These are phyloP conservation scores for Chrysotoxum bicinctum DNA, from an alignment of 2,888 invertebrate genomes.

Conservation along the genomic window DNA sequence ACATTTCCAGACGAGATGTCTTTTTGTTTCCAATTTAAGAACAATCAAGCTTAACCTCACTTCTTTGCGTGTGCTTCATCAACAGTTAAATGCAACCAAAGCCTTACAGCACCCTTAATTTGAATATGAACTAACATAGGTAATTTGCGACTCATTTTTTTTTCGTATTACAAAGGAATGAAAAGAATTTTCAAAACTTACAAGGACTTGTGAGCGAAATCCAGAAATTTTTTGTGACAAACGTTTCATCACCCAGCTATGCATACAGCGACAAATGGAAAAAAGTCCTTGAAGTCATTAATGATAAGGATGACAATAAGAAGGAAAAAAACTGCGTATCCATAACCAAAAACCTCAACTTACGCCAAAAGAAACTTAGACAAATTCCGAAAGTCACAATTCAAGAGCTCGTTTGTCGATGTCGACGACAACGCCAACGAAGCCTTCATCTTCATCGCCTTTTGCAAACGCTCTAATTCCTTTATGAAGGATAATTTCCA, in stretches of 20 bases:
- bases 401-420: conserved; percentile 68
- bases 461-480: conserved; percentile 69
- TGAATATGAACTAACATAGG: conserved; percentile 5
- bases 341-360: conserved; percentile 50
- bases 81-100: background rate
- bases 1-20: background rate
- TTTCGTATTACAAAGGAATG: background rate
- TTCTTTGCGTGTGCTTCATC: background rate
- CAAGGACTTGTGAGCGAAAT: conserved; percentile 40
- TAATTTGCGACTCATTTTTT: conserved; percentile 9
- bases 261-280: conserved; percentile 4
- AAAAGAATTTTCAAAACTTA: conserved; percentile 36
- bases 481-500: conserved; percentile 70
- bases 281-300: conserved; percentile 59
- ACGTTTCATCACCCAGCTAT: conserved; percentile 8
- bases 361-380: conserved; percentile 44
- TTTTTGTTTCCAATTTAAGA: background rate
- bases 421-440: conserved; percentile 7
- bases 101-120: conserved; percentile 27
- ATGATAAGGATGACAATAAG: conserved; percentile 57
- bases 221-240: conserved; percentile 17
- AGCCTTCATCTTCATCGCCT: conserved; percentile 42
- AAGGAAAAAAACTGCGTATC: conserved; percentile 42
- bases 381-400: conserved; percentile 69
- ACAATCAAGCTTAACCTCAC: background rate